Evolutionary conservation across 2,797 vertebrate genomes (phyloP), one percentile per base, ranked within the genome.

Genomic region (Megalops cyprinoides): DNA sequence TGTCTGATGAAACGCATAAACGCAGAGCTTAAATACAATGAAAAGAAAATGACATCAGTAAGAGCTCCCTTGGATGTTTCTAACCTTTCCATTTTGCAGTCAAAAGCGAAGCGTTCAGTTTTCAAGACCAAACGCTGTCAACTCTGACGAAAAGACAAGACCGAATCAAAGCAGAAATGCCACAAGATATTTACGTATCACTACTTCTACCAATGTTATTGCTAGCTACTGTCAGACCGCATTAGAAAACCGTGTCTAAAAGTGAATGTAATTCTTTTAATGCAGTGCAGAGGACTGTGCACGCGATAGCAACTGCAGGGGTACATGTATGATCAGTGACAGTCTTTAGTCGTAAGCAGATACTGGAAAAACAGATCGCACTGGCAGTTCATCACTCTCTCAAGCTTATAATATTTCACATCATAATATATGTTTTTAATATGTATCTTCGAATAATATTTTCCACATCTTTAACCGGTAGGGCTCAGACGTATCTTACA

Each of bases 101-200:
- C 8, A 69, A 20, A 42, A 82, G 77, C 74, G 85, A 71, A 84
- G 77, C 69, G 34, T 79, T n/a, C 81, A 80, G 37, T 84, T 85
- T 82, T 83, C 25, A 55, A 79, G 25, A 83, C 76, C 60, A 75
- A 79, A 77, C 53, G 8, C 39, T 65, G 23, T 65, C 83, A 87
- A 83, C 81, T 78, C 76, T 82, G 80, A 87, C 48, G n/a, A 49
- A 83, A 74, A 78, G 84, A 80, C 82, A 83, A 79, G 81, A 67
- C 81, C 79, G 85, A 67, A 82, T 88, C 84, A 53, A 87, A 88
- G 87, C 90, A 87, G 90, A 92, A 91, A 89, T 76, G 87, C 80
- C 86, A 86, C 82, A 86, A 84, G 71, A 55, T 55, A 76, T 87
- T 82, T 75, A 0, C 77, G 76, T 79, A 71, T 73, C 77, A 28